These are phyloP conservation scores for Cancer borealis DNA, from an alignment of 2,888 invertebrate genomes.

Conservation along the genomic window DNA sequence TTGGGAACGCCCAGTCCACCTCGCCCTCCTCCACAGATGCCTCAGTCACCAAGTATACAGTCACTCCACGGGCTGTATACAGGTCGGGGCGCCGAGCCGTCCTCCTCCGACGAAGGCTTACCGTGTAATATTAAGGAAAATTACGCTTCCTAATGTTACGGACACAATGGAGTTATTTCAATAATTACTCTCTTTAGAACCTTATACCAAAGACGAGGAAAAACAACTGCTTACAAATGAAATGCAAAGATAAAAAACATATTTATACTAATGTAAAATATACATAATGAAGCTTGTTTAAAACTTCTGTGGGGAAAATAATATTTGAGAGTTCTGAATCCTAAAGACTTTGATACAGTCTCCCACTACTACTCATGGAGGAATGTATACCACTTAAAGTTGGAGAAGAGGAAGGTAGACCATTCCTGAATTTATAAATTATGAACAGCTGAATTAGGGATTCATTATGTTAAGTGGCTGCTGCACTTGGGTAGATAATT, in stretches of 20 bases:
- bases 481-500: too few species aligned
- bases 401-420: neutral
- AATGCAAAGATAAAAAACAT: neutral
- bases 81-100: neutral
- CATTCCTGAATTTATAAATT: neutral
- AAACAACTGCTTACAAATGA: neutral
- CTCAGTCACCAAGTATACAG: neutral
- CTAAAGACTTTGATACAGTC: neutral
- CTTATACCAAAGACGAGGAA: neutral
- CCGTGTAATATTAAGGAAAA: neutral
- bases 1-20: neutral
- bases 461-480: neutral
- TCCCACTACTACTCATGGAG: neutral
- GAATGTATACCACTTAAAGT: neutral
- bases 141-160: neutral
- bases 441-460: neutral
- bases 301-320: neutral
- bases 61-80: neutral
- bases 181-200: neutral
- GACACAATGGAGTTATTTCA: neutral
- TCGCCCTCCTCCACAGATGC: neutral
- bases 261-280: neutral
- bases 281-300: neutral
- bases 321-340: neutral
- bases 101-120: neutral